Percentiles rank a stretch among this genome's conserved stretches.
These are phyloP conservation scores for Halesus radiatus DNA, from an alignment of 1,140 invertebrate genomes.

Conservation along the genomic window DNA sequence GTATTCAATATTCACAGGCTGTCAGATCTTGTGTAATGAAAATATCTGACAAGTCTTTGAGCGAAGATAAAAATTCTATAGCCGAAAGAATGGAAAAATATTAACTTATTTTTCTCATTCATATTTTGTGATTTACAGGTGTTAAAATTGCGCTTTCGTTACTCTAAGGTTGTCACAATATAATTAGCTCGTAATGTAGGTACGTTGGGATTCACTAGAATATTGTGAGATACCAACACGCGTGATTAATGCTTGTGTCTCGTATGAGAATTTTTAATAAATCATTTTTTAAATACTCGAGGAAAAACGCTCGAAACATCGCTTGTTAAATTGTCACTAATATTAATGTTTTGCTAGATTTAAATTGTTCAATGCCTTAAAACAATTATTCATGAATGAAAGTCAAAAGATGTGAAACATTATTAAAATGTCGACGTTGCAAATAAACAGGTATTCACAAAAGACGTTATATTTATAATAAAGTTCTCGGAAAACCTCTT, in stretches of 20 bases:
- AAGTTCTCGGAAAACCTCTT: no score
- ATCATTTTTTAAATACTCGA: background rate
- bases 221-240: background rate
- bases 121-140: constrained; percentile 29
- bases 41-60: constrained; percentile 1
- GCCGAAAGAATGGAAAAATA: background rate
- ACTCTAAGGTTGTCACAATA: constrained; percentile 26
- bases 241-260: constrained; percentile 26
- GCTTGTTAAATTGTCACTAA: constrained; percentile 23
- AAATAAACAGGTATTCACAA: no score
- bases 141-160: constrained; percentile 25
- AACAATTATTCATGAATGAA: no score
- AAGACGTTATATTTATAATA: no score
- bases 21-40: constrained; percentile 31
- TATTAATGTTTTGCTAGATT: constrained; percentile 7
- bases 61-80: constrained; percentile 13
- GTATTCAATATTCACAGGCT: constrained; percentile 45
- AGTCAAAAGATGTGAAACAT: no score
- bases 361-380: background rate
- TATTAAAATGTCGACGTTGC: no score
- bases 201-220: background rate
- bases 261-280: background rate
- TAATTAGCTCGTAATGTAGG: constrained; percentile 4
- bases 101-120: background rate
- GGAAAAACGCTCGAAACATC: background rate